These are phyloP conservation scores for Plebejus melissa DNA, from an alignment of 2,888 invertebrate genomes.

Conservation along the genomic window DNA sequence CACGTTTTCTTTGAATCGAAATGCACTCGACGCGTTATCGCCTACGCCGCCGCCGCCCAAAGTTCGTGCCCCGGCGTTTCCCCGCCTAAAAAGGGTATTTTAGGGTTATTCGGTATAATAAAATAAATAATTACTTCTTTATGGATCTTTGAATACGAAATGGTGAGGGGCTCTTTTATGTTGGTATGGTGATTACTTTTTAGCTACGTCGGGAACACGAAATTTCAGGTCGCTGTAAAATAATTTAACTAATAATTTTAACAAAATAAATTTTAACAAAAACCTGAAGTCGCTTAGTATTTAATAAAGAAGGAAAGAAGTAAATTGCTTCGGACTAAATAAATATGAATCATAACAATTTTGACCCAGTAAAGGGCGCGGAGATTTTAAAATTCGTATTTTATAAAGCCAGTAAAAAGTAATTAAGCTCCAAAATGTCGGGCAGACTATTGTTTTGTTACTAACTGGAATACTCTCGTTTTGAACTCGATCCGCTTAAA, in stretches of 20 bases:
- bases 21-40: not conserved
- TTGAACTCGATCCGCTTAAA: slow-evolving; percentile 25
- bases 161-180: slow-evolving; percentile 4
- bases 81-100: slow-evolving; percentile 10
- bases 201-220: not conserved
- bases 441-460: slow-evolving; percentile 1
- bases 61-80: not conserved
- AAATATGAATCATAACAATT: not conserved
- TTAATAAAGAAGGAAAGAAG: not conserved
- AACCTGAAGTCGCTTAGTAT: not conserved
- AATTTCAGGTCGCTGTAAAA: not conserved
- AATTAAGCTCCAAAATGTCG: slow-evolving; percentile 9
- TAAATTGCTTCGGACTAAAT: not conserved
- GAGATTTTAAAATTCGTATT: not conserved
- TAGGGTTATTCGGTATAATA: slow-evolving; percentile 18
- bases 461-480: slow-evolving; percentile 15
- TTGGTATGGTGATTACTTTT: slow-evolving; percentile 13
- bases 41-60: slow-evolving; percentile 3
- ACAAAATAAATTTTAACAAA: not conserved
- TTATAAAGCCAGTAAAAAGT: not conserved
- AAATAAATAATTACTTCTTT: slow-evolving; percentile 19
- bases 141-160: slow-evolving; percentile 15
- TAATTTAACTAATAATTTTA: not conserved
- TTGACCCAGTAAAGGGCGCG: slow-evolving; percentile 2
- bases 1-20: not conserved